Base-by-base conservation (phyloP, 2,797 vertebrate species). In the Helostoma temminkii region DNA sequence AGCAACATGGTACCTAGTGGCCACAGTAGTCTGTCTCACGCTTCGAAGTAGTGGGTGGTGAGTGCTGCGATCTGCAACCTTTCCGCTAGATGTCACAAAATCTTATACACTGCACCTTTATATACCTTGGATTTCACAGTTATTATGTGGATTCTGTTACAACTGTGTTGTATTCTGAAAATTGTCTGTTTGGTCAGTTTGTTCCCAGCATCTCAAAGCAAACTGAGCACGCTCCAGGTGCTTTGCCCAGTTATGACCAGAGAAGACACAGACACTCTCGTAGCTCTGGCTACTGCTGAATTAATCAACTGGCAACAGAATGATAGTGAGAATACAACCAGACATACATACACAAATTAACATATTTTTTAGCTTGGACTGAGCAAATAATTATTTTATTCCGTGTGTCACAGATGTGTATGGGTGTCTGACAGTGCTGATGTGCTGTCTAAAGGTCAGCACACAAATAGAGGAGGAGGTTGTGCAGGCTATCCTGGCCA, bases 161-260 rank as follows among this genome's bases (percentile, higher is more conserved):
- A 6, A 11, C 9, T 24, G 30, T 36, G 26, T 46, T 53, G 5
- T 22, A 30, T 71, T 10, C 43, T 83, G 8, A 69, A 56, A 32
- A 12, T 18, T 25, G 6, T 90, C 21, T 81, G 28, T 80, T 66
- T 76, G 47, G 61, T 79, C 85, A 99, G 98, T 84, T 95, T 97
- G 82, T 96, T 96, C 45, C 95, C 96, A 28, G 91, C 96, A 70
- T 96, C 96, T 24, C 94, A 95, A 65, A 95, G 95, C 69, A 95
- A 89, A 58, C 76, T 99, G 81, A 96, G 93, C 86, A 97, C 97
- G 0, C 86, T 98, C 53, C 97, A 98, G 86, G 95, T 95, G 68
- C 89, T 99, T 26, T 96, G 95, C 82, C 91, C 95, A 5, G 92
- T 91, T 87, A 93, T 98, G 90, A 87, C 41, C 52, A 87, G 78